These are phyloP conservation scores for Andrena minutula DNA, from an alignment of 2,888 invertebrate genomes.

Conservation along the genomic window DNA sequence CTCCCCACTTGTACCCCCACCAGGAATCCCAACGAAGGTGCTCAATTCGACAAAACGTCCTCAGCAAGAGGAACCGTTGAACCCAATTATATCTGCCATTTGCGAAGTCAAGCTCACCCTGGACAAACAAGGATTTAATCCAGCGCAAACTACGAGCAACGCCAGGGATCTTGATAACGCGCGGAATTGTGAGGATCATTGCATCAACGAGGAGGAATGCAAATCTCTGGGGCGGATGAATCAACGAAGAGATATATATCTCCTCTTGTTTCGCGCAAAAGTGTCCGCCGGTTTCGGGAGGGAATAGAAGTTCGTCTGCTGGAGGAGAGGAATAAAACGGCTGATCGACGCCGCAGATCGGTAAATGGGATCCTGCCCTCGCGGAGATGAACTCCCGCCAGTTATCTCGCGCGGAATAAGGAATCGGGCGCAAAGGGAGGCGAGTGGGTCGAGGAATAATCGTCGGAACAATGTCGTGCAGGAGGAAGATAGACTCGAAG, in stretches of 20 bases:
- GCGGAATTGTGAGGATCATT: slow-evolving; percentile 8
- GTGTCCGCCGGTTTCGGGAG: neutral
- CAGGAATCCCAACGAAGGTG: too few relatives aligned
- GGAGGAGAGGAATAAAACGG: neutral
- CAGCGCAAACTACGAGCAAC: neutral
- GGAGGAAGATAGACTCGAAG: slow-evolving; percentile 80
- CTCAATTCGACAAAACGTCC: too few relatives aligned
- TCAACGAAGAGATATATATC: slow-evolving; percentile 22
- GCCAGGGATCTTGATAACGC: slow-evolving; percentile 3
- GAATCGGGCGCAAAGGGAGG: neutral
- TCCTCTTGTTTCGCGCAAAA: slow-evolving; percentile 1
- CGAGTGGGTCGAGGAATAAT: slow-evolving; percentile 18
- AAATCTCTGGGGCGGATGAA: slow-evolving; percentile 32
- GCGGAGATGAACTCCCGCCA: neutral
- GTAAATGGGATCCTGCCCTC: neutral
- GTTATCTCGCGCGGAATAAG: neutral
- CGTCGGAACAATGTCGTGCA: slow-evolving; percentile 77
- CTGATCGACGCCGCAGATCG: neutral
- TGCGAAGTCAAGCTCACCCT: neutral
- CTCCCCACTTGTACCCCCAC: too few relatives aligned
- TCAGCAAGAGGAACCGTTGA: too few relatives aligned
- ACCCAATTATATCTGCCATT: too few relatives aligned
- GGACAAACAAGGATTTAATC: neutral
- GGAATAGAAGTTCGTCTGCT: neutral
- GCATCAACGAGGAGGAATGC: slow-evolving; percentile 45